Evolutionary conservation across 2,797 vertebrate genomes (phyloP), one percentile per base, ranked within the genome.

Genomic region (Phyllotis vaccarum): DNA sequence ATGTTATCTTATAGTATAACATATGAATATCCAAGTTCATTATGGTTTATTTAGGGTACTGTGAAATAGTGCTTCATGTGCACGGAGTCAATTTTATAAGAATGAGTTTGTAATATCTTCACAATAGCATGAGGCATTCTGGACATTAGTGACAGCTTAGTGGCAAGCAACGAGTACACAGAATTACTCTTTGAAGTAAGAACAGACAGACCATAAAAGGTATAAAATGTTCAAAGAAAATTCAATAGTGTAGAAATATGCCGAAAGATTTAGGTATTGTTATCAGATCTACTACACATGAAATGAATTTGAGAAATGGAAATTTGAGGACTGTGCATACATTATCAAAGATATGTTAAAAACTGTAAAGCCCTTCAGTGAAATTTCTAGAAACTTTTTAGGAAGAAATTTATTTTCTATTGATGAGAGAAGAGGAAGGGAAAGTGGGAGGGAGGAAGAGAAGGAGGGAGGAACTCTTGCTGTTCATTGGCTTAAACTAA

Each of bases 31-130:
- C 70, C 76, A 79, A 97, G 93, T 95, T 97, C 49, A 78, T 96
- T 97, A 68, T 98, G 95, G 98, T 97, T 92, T 96, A 96, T 96
- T 98, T 97, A 98, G 90, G 93, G 85, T 92, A 96, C 91, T 80
- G 91, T 89, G 10, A 93, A 94, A 86, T 82, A 70, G 88, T 95
- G 96, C 19, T 90, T 97, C 96, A 90, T 95, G 80, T 95, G 91
- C 95, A 76, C 1, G 0, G 86, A 86, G 93, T 96, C 22, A 11
- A 95, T 96, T 97, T 91, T 95, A 96, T 83, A 70, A 86, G 87
- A 78, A 13, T 75, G 27, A 54, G 4, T 93, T 96, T 75, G 86
- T 0, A 1, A 37, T 94, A 90, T 89, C 80, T 97, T 96, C 94
- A 89, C 0, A 10, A 49, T 64, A 92, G 81, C 64, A 75, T 92